phyloP scores from a whole-genome alignment of 2,113 vertebrate species.

The Limanda limanda region DNA sequence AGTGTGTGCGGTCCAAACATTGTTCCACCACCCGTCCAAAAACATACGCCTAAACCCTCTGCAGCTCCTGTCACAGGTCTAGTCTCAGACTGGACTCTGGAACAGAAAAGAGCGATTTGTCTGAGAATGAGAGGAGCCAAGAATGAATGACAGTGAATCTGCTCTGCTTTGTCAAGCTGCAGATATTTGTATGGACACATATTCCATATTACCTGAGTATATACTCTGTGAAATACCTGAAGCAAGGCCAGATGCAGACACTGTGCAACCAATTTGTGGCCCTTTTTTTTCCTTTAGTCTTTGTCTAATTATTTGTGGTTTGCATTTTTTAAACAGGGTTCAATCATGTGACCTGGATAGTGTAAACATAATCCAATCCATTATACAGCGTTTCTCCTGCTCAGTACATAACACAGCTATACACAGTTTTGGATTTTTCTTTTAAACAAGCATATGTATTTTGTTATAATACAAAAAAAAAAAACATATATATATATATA shows the following conservation, averaged over 20 bases:
- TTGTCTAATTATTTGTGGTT: slow-evolving; percentile 79
- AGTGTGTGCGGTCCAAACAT: slow-evolving; percentile 51
- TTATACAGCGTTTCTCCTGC: slow-evolving; percentile 83
- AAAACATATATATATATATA: slow-evolving; percentile 44
- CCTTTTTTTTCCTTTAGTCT: slow-evolving; percentile 36
- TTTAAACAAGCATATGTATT: slow-evolving; percentile 86
- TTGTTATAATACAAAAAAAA: slow-evolving; percentile 59
- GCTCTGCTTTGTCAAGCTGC: slow-evolving; percentile 38
- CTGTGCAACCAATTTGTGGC: slow-evolving; percentile 87
- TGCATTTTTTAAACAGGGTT: slow-evolving; percentile 86
- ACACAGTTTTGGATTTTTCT: slow-evolving; percentile 84
- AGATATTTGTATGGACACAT: slow-evolving; percentile 85
- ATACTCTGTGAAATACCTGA: slow-evolving; percentile 94
- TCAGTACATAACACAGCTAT: slow-evolving; percentile 89
- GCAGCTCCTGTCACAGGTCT: slow-evolving; percentile 13
- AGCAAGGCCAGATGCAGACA: slow-evolving; percentile 88
- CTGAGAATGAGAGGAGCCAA: slow-evolving; percentile 36
- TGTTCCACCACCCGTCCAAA: not conserved
- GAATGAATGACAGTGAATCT: slow-evolving; percentile 30
- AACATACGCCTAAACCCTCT: slow-evolving; percentile 33
- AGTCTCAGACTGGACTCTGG: slow-evolving; percentile 76
- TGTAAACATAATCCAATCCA: slow-evolving; percentile 92
- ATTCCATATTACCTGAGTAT: slow-evolving; percentile 98
- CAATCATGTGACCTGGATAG: slow-evolving; percentile 87
- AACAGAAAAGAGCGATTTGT: slow-evolving; percentile 86